Conservation (phyloP, 1,140 invertebrate species). For the Brachionus sp. region DNA sequence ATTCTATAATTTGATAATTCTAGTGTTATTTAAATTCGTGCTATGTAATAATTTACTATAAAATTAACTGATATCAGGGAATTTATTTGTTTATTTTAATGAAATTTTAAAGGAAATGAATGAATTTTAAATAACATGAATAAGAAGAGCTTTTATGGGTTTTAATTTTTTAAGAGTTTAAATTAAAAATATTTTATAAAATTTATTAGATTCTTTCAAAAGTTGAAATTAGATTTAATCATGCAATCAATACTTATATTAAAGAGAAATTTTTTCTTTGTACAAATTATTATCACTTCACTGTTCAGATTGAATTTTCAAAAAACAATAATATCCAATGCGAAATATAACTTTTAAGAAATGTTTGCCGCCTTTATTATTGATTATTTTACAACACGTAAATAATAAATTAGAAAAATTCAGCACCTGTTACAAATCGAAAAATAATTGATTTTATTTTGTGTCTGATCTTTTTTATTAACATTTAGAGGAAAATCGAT, state of each 20-base stretch:
- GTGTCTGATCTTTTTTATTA: background rate
- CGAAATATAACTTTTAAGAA: background rate
- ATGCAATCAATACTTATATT: background rate
- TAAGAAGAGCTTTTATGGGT: too few species aligned
- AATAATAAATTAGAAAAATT: slow-evolving; percentile 3
- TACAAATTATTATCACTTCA: background rate
- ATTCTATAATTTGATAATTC: background rate
- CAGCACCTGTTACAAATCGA: background rate
- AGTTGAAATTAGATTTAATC: slow-evolving; percentile 2
- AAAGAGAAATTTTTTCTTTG: background rate
- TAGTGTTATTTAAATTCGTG: background rate
- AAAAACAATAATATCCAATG: background rate
- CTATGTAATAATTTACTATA: background rate
- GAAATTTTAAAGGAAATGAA: background rate
- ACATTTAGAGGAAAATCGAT: background rate
- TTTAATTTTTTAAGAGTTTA: too few species aligned
- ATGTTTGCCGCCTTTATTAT: background rate
- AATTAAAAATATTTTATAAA: too few species aligned
- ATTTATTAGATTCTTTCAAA: background rate
- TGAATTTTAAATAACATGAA: background rate
- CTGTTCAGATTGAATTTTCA: background rate
- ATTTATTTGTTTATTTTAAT: background rate
- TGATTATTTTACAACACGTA: background rate
- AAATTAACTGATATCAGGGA: background rate
- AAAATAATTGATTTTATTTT: background rate